phyloP scores from a whole-genome alignment of 2,888 invertebrate species.

The Diabrotica balteata region DNA sequence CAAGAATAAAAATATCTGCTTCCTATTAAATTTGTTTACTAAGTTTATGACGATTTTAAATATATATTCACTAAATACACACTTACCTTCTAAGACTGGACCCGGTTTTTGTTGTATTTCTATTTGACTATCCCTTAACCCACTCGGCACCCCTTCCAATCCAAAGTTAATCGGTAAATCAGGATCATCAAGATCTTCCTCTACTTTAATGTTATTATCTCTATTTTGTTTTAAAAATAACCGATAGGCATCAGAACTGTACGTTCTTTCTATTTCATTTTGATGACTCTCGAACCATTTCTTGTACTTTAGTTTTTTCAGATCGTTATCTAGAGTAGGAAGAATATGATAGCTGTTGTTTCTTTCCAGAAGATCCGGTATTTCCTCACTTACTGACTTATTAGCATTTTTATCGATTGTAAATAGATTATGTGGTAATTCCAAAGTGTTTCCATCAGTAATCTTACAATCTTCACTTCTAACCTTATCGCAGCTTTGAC shows the following conservation, averaged over 20 bases:
- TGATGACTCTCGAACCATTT: slow-evolving; percentile 42
- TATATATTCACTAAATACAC: background rate
- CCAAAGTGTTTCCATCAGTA: slow-evolving; percentile 61
- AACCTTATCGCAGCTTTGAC: slow-evolving; percentile 66
- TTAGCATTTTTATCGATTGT: slow-evolving; percentile 46
- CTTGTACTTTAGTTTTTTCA: slow-evolving; percentile 44
- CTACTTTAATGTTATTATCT: slow-evolving; percentile 36
- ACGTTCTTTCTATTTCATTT: slow-evolving; percentile 23
- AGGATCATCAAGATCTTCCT: slow-evolving; percentile 29
- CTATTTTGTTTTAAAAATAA: slow-evolving; percentile 28
- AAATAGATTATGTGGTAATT: slow-evolving; percentile 58
- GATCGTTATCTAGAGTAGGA: slow-evolving; percentile 45
- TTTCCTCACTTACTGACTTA: slow-evolving; percentile 47
- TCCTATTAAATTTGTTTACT: no score
- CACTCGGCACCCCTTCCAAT: slow-evolving; percentile 50
- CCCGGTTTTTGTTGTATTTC: slow-evolving; percentile 43
- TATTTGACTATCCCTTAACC: slow-evolving; percentile 46
- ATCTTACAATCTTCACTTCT: slow-evolving; percentile 59
- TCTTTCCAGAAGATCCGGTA: slow-evolving; percentile 52
- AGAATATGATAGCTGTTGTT: slow-evolving; percentile 52
- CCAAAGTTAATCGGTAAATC: slow-evolving; percentile 47
- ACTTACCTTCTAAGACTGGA: slow-evolving; percentile 24
- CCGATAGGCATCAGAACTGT: slow-evolving; percentile 20
- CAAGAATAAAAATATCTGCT: no score
- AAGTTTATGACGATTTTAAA: no score